Conservation (phyloP, 2,888 invertebrate genomes). For the Mesoligia furuncula region DNA sequence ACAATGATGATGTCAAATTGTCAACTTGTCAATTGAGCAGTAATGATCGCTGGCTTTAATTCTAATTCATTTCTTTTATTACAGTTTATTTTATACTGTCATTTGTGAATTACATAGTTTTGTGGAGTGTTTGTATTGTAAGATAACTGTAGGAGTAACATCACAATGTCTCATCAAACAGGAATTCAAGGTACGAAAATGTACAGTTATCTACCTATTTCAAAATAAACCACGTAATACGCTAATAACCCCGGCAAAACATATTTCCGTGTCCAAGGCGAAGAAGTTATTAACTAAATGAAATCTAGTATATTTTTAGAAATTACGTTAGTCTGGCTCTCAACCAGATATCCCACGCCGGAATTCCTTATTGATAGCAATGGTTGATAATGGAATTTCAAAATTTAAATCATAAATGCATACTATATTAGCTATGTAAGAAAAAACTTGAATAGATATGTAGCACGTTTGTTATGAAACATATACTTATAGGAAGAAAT, state of each 20-base stretch:
- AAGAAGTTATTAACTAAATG: neutral
- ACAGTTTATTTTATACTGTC: slow-evolving; percentile 44
- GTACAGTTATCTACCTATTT: slow-evolving; percentile 57
- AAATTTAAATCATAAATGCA: neutral
- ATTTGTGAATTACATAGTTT: slow-evolving; percentile 43
- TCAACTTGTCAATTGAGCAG: slow-evolving; percentile 36
- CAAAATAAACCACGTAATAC: slow-evolving; percentile 59
- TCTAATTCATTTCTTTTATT: slow-evolving; percentile 52
- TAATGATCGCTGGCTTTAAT: slow-evolving; percentile 15
- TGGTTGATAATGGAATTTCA: slow-evolving; percentile 10
- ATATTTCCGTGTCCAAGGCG: neutral
- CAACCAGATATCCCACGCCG: slow-evolving; percentile 54
- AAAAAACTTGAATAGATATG: neutral
- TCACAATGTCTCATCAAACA: slow-evolving; percentile 96
- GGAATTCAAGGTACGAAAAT: slow-evolving; percentile 94
- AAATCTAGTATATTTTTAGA: slow-evolving; percentile 42
- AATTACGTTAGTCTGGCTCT: slow-evolving; percentile 40
- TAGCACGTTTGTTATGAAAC: neutral
- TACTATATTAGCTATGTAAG: neutral
- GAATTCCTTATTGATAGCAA: slow-evolving; percentile 38
- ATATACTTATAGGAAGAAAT: neutral
- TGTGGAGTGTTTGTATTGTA: slow-evolving; percentile 30
- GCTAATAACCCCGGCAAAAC: slow-evolving; percentile 41
- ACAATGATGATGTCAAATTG: slow-evolving; percentile 11
- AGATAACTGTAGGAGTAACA: slow-evolving; percentile 26